Evolutionary conservation across 2,888 invertebrate genomes (phyloP).

Genomic region (Spodoptera littoralis): DNA sequence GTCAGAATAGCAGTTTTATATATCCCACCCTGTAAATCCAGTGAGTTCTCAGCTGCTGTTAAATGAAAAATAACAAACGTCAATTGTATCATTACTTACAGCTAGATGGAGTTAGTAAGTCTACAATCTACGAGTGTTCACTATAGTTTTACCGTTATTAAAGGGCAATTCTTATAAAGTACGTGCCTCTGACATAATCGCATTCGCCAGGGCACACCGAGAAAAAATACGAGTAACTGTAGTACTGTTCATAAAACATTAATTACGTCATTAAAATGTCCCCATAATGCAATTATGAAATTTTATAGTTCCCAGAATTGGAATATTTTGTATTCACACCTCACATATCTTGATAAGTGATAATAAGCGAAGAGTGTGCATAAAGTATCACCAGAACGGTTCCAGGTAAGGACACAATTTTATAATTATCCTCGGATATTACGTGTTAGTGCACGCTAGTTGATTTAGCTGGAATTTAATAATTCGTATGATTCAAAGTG

Average conservation of each 20-base stretch:
- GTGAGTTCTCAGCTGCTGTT: constrained; percentile 53
- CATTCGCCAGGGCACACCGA: constrained; percentile 72
- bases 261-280: constrained; percentile 59
- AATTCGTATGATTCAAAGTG: constrained; percentile 67
- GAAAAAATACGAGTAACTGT: constrained; percentile 70
- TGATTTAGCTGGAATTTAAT: constrained; percentile 71
- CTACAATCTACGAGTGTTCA: constrained; percentile 84
- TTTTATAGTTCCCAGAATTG: constrained; percentile 67
- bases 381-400: constrained; percentile 72
- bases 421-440: constrained; percentile 38
- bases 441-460: constrained; percentile 53
- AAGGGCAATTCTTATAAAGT: constrained; percentile 82
- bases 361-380: constrained; percentile 60
- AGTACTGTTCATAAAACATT: constrained; percentile 61
- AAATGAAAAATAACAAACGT: constrained; percentile 74
- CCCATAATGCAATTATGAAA: constrained; percentile 56
- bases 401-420: constrained; percentile 68
- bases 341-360: constrained; percentile 76
- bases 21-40: constrained; percentile 8
- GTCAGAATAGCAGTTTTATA: too few species aligned
- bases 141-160: constrained; percentile 83
- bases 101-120: constrained; percentile 80
- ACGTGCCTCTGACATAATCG: constrained; percentile 82
- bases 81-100: constrained; percentile 86
- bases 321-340: constrained; percentile 75